These are phyloP conservation scores for Equus quagga DNA, from an alignment of 2,113 vertebrate species.

Conservation along the genomic window DNA sequence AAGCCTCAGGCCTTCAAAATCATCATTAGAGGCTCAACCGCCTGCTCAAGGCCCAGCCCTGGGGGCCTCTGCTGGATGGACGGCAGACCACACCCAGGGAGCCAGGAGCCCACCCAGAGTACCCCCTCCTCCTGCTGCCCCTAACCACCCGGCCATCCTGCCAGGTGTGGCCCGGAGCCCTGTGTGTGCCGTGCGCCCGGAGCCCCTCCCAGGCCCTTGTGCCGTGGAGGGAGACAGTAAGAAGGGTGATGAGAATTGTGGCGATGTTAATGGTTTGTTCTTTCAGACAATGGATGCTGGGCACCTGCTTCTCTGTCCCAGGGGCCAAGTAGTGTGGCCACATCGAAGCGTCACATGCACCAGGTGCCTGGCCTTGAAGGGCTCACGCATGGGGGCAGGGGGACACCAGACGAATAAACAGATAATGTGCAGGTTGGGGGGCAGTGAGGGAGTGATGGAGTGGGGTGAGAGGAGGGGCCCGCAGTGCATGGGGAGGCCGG, in stretches of 20 bases:
- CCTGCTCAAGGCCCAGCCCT: background rate
- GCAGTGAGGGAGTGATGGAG: background rate
- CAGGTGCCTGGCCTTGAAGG: no score
- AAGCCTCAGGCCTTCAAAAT: background rate
- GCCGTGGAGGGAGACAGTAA: background rate
- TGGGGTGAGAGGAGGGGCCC: background rate
- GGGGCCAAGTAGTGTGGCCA: background rate
- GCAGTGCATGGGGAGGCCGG: fast-evolving
- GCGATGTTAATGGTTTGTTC: no score
- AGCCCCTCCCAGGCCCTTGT: background rate
- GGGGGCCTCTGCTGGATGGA: background rate
- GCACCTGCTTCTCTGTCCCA: background rate
- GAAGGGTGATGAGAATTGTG: fast-evolving
- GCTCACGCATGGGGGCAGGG: fast-evolving
- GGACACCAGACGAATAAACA: fast-evolving
- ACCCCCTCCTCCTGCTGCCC: no score
- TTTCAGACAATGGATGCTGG: fast-evolving
- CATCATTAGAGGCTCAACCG: background rate
- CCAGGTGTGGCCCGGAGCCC: background rate
- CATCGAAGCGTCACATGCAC: fast-evolving
- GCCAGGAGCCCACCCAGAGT: background rate
- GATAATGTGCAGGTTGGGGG: fast-evolving
- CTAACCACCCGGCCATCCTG: background rate
- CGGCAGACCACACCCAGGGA: no score
- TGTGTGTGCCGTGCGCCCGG: fast-evolving